These are phyloP conservation scores for Dryobotodes eremita DNA, from an alignment of 2,888 invertebrate species.

Conservation along the genomic window DNA sequence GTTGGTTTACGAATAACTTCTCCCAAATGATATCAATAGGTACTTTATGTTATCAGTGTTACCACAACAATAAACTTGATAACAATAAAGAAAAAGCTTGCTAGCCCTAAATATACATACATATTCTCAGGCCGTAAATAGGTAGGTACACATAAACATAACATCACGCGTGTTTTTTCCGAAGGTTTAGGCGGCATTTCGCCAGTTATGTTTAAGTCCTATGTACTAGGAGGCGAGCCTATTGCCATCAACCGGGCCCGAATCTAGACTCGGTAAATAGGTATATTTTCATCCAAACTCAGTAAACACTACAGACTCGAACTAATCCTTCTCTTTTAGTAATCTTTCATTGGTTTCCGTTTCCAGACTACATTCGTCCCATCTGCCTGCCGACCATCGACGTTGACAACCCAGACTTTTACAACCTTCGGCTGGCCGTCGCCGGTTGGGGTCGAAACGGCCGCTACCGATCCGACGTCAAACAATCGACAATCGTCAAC, in stretches of 20 bases:
- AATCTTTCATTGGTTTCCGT: slow-evolving; percentile 11
- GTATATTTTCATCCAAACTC: neutral
- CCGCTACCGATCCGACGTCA: slow-evolving; percentile 78
- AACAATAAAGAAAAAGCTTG: slow-evolving; percentile 1
- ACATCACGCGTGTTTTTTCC: too few relatives aligned
- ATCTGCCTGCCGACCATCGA: slow-evolving; percentile 85
- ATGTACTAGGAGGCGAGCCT: neutral
- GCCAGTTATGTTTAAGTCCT: neutral
- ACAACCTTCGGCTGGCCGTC: slow-evolving; percentile 81
- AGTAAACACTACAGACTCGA: neutral
- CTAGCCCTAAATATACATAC: neutral
- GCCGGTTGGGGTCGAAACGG: slow-evolving; percentile 87
- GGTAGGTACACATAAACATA: neutral
- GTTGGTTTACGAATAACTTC: slow-evolving; percentile 34
- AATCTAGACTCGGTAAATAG: neutral
- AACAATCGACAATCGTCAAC: slow-evolving; percentile 84
- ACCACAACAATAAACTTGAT: slow-evolving; percentile 16
- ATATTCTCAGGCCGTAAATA: neutral
- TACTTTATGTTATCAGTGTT: neutral
- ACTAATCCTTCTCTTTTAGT: neutral
- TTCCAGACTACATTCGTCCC: slow-evolving; percentile 85
- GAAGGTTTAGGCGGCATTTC: neutral
- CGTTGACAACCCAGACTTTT: slow-evolving; percentile 80
- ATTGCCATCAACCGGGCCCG: neutral
- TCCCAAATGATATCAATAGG: slow-evolving; percentile 18